These are phyloP conservation scores for Encarsia formosa DNA, from an alignment of 2,888 invertebrate species.

Conservation along the genomic window DNA sequence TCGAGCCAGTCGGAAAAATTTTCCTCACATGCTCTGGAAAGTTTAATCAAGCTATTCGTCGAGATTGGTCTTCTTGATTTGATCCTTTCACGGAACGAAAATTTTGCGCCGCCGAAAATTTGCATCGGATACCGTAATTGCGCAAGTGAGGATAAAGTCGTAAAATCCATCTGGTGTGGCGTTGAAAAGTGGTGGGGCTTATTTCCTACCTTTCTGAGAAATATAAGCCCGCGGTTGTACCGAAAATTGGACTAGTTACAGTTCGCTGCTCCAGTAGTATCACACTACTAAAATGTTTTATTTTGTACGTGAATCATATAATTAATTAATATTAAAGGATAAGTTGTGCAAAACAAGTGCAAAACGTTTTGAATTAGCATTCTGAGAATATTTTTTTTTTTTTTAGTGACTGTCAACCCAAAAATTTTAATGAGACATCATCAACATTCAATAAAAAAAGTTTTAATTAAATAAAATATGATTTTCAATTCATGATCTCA, in stretches of 20 bases:
- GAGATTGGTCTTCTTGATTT: constrained; percentile 12
- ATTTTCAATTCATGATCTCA: too few species aligned
- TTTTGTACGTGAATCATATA: constrained; percentile 30
- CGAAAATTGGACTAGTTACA: constrained; percentile 15
- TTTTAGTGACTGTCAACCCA: too few species aligned
- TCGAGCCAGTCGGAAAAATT: too few species aligned
- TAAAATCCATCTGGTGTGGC: constrained; percentile 13
- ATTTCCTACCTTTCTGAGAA: not conserved
- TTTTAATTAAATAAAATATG: too few species aligned
- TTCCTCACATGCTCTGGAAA: constrained; percentile 4
- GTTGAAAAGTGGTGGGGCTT: constrained; percentile 12
- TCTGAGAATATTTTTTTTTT: too few species aligned
- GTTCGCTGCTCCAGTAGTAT: constrained; percentile 1
- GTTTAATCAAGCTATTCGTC: constrained; percentile 13
- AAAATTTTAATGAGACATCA: too few species aligned
- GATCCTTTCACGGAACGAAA: not conserved
- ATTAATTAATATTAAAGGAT: not conserved
- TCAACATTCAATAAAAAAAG: too few species aligned
- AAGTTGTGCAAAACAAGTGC: too few species aligned
- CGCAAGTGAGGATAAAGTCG: constrained; percentile 13
- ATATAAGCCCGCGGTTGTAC: constrained; percentile 20
- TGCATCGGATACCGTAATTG: constrained; percentile 14
- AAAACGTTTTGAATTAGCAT: too few species aligned
- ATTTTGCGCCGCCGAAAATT: constrained; percentile 4
- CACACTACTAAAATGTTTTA: constrained; percentile 29